Evolutionary conservation across 2,113 vertebrate species (phyloP), one percentile per base, ranked within the genome.

Genomic region (Mola mola): DNA sequence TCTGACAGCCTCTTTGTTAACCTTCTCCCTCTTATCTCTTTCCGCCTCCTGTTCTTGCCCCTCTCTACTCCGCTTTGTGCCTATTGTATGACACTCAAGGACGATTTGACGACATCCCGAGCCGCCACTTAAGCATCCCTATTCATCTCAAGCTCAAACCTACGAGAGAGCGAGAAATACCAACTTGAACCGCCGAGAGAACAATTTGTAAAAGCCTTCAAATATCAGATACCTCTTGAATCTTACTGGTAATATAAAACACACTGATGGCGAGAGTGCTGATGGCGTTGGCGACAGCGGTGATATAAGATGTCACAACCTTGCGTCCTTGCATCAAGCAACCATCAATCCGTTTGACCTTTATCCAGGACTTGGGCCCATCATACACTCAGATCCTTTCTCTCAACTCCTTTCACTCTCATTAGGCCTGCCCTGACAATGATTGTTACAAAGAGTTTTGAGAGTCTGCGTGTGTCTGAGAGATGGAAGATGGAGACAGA

Each of bases 81-180:
- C 83, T 78, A 73, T 83, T 89, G 88, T 88, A 66, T 24, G 55
- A 78, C 85, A 78, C 82, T 89, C 83, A 87, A 89, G 86, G 88
- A 83, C 78, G 72, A 78, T 81, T 78, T 83, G 81, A 83, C 73
- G 64, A 73, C 61, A 20, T 85, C 76, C 83, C 65, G 53, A 76
- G 75, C 83, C 83, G 43, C 85, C 85, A 88, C 87, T 89, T 91
- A 84, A 82, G 83, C 81, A 65, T 83, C 61, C 70, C 78, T 71
- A 67, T 87, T 85, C 88, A 80, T 84, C 78, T 82, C 73, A 33
- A 58, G 76, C 55, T 64, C 75, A 85, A 86, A 84, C 66, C 75
- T 73, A 67, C 1, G 15, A 61, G 55, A 46, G 73, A 52, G 60
- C 41, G 61, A 55, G 69, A 79, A 69, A 79, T 58, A 69, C 79